Conservation (phyloP, 2,113 vertebrate genomes). For the Nannobrachium achirus region DNA sequence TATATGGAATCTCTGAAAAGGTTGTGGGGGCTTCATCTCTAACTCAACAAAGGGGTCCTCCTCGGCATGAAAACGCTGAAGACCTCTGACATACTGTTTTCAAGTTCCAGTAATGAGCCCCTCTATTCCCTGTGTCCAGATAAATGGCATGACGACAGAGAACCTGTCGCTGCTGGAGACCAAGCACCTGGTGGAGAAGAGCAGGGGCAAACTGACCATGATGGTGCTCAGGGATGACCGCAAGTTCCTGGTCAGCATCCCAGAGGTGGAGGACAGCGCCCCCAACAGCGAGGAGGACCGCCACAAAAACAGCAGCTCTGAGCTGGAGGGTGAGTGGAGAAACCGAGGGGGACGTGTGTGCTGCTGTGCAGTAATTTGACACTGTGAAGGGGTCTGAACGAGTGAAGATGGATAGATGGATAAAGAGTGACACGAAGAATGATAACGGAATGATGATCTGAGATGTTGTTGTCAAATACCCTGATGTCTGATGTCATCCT, state of each 20-base stretch:
- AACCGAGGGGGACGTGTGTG: not conserved
- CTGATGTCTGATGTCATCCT: not conserved
- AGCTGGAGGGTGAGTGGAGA: conserved; percentile 85
- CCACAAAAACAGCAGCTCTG: conserved; percentile 82
- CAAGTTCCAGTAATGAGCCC: too few relatives aligned
- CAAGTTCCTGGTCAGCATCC: conserved; percentile 92
- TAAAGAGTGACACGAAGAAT: not conserved
- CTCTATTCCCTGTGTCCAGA: conserved; percentile 71
- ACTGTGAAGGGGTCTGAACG: not conserved
- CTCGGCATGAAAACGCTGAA: too few relatives aligned
- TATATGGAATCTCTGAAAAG: too few relatives aligned
- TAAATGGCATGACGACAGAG: conserved; percentile 91
- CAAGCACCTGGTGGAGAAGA: conserved; percentile 89
- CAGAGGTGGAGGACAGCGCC: conserved; percentile 83
- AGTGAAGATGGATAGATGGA: not conserved
- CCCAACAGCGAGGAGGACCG: conserved; percentile 77
- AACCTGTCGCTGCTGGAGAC: conserved; percentile 94
- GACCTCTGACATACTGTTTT: too few relatives aligned
- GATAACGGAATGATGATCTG: not conserved
- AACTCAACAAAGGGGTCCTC: too few relatives aligned
- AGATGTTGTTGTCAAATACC: not conserved
- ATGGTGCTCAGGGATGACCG: conserved; percentile 86
- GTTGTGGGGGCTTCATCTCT: too few relatives aligned
- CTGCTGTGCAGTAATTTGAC: too few relatives aligned
- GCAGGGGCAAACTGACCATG: conserved; percentile 88